These are phyloP conservation scores for Lates japonicus DNA, from an alignment of 2,797 vertebrate species.

Conservation along the genomic window DNA sequence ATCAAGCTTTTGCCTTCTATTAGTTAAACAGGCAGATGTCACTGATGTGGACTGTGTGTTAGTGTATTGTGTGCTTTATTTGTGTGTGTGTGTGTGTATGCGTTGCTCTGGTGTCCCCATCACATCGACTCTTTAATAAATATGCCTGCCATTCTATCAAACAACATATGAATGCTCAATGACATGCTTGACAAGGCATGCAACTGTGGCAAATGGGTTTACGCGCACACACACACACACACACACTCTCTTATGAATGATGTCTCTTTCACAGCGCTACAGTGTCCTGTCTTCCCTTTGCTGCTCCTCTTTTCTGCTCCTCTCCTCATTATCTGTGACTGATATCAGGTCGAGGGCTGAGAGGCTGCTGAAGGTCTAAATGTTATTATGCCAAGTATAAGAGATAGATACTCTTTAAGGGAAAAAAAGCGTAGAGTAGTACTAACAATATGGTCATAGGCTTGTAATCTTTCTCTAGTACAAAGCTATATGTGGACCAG, in stretches of 20 bases:
- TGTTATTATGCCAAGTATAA: slow-evolving; percentile 27
- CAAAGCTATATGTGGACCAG: background rate
- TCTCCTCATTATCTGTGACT: slow-evolving; percentile 48
- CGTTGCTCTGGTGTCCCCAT: slow-evolving; percentile 64
- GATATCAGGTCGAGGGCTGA: slow-evolving; percentile 44
- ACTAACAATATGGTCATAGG: background rate
- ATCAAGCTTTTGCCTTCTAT: slow-evolving; percentile 78
- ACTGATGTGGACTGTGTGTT: slow-evolving; percentile 73
- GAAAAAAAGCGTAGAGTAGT: background rate
- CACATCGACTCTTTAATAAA: slow-evolving; percentile 83
- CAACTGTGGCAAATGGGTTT: slow-evolving; percentile 67
- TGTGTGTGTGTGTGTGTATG: slow-evolving; percentile 30
- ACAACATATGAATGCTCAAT: slow-evolving; percentile 82
- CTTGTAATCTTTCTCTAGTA: background rate
- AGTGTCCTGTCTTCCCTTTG: slow-evolving; percentile 57
- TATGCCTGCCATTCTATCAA: slow-evolving; percentile 78
- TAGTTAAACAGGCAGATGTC: slow-evolving; percentile 82
- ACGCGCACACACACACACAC: slow-evolving; percentile 8
- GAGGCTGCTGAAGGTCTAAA: slow-evolving; percentile 36
- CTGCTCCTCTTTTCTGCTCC: slow-evolving; percentile 36
- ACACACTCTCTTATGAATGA: slow-evolving; percentile 52
- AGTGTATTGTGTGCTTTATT: slow-evolving; percentile 50
- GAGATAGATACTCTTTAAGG: background rate
- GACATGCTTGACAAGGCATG: slow-evolving; percentile 82
- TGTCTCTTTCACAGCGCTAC: slow-evolving; percentile 64